Evolutionary conservation across 2,113 vertebrate genomes (phyloP).

Genomic region (Phalacrocorax carbo): DNA sequence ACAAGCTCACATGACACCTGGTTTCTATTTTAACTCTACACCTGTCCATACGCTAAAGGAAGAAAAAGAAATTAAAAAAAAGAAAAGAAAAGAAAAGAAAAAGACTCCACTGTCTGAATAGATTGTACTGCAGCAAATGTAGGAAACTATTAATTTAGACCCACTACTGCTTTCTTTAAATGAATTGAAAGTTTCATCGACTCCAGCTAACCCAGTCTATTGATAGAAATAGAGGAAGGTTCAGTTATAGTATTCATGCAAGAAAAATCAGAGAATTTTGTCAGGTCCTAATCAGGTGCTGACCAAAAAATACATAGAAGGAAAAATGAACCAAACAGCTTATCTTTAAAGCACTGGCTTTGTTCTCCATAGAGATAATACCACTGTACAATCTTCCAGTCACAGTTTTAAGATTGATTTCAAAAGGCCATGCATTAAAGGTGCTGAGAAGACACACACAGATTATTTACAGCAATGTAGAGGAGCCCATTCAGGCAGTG

Average conservation of each 20-base stretch:
- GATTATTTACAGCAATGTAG: neutral
- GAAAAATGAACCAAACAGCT: neutral
- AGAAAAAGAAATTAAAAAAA: neutral
- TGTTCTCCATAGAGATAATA: neutral
- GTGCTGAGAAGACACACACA: neutral
- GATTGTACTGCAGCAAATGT: neutral
- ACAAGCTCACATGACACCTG: neutral
- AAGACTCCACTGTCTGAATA: neutral
- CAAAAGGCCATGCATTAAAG: neutral
- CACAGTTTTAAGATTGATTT: neutral
- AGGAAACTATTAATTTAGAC: neutral
- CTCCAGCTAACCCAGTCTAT: neutral
- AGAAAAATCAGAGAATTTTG: neutral
- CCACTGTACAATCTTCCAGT: neutral
- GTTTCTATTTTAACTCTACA: conserved; percentile 14
- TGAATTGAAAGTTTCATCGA: neutral
- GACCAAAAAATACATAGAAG: neutral
- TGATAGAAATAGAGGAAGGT: neutral
- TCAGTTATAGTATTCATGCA: neutral
- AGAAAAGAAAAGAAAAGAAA: neutral
- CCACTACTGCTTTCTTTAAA: neutral
- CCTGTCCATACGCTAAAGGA: neutral
- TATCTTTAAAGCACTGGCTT: neutral
- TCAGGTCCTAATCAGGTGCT: neutral
- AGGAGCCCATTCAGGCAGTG: neutral